A percentile compares a stretch with the other conserved stretches of the same genome.
These are phyloP conservation scores for Zygogramma bicolorata DNA, from an alignment of 2,888 invertebrate genomes.

Conservation along the genomic window DNA sequence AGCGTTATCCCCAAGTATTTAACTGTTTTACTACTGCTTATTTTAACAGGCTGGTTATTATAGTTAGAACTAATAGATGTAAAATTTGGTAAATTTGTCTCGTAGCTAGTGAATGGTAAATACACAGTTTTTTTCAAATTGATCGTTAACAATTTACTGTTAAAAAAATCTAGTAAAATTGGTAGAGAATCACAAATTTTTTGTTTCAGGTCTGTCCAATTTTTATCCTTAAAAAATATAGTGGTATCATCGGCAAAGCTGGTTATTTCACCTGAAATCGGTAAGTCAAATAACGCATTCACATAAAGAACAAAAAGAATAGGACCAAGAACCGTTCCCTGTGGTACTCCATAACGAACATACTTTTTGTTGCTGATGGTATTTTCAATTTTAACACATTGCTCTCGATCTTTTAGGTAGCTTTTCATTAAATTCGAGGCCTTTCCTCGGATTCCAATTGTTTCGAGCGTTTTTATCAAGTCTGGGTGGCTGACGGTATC, in stretches of 20 bases:
- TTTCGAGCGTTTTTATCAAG: not conserved
- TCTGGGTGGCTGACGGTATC: not conserved
- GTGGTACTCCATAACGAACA: too few species aligned
- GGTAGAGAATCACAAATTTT: not conserved
- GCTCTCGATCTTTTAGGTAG: not conserved
- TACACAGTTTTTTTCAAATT: not conserved
- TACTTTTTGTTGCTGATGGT: too few species aligned
- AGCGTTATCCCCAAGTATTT: not conserved
- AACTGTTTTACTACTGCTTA: not conserved
- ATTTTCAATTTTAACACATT: too few species aligned
- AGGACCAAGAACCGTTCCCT: too few species aligned
- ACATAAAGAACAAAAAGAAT: too few species aligned
- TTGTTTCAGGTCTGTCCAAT: not conserved
- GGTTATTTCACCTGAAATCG: too few species aligned
- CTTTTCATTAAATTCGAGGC: not conserved
- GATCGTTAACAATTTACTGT: not conserved
- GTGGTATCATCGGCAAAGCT: too few species aligned
- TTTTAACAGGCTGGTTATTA: not conserved
- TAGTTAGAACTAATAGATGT: not conserved
- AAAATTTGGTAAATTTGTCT: not conserved
- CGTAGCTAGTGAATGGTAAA: not conserved
- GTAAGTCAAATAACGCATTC: too few species aligned
- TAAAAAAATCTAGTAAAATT: not conserved
- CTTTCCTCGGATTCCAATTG: not conserved
- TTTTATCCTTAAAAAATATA: not conserved